These are phyloP conservation scores for Brachyalestes nurse DNA, from an alignment of 2,797 vertebrate species.

Conservation along the genomic window DNA sequence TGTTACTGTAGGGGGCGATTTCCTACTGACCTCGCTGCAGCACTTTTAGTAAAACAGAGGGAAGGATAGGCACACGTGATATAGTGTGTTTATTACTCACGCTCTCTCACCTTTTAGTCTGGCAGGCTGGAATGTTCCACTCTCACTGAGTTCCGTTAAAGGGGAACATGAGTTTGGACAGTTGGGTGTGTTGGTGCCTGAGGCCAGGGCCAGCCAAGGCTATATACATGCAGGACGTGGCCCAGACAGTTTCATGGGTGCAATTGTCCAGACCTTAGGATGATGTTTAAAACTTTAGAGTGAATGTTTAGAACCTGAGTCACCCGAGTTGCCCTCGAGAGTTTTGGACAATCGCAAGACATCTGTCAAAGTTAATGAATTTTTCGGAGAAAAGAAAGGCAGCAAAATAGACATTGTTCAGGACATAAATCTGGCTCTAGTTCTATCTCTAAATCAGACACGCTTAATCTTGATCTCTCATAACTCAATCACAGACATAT, in stretches of 20 bases:
- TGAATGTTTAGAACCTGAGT: neutral
- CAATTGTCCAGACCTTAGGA: slow-evolving; percentile 29
- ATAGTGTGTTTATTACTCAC: slow-evolving; percentile 47
- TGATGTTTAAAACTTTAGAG: slow-evolving; percentile 22
- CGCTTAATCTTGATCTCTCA: neutral
- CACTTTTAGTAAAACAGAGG: slow-evolving; percentile 10
- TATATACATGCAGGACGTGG: slow-evolving; percentile 37
- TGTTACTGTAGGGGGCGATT: neutral
- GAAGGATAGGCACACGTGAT: slow-evolving; percentile 35
- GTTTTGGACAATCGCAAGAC: slow-evolving; percentile 19
- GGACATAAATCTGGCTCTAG: slow-evolving; percentile 2
- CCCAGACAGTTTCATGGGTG: slow-evolving; percentile 13
- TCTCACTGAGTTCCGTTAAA: slow-evolving; percentile 29
- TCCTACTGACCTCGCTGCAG: neutral
- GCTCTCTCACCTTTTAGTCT: slow-evolving; percentile 53
- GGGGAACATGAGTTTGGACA: slow-evolving; percentile 42
- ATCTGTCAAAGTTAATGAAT: slow-evolving; percentile 18
- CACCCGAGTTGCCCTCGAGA: slow-evolving; percentile 23
- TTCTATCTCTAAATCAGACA: slow-evolving; percentile 20
- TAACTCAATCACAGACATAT: slow-evolving; percentile 5
- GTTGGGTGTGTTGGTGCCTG: slow-evolving; percentile 33
- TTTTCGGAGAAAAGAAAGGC: neutral
- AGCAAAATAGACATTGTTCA: neutral
- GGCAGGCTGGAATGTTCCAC: slow-evolving; percentile 48
- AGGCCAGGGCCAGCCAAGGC: slow-evolving; percentile 37